Base-by-base conservation (phyloP, 2,113 vertebrate genomes). In the Mustela lutreola region DNA sequence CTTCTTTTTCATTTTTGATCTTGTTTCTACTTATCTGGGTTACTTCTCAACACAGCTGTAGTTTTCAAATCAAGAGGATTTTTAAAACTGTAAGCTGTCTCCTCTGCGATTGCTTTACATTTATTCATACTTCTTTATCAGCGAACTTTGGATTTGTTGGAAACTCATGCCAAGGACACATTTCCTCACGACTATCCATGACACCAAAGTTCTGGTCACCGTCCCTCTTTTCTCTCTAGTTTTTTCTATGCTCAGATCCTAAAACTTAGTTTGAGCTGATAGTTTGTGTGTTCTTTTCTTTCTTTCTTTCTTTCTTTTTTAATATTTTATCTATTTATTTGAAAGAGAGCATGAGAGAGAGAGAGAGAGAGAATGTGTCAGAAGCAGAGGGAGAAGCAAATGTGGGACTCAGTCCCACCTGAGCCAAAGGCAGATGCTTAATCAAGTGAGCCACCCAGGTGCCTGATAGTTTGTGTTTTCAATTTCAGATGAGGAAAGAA, bases 401-500 rank as follows among this genome's bases (percentile, higher is more conserved):
- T 56, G 53, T 56, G 53, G 50, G 50, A 53, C 50, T 53, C 50
- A 53, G 50, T 56, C 53, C 53, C 53, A 56, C 53, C 28, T 65
- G 63, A 33, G 63, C 63, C 28, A 14, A 65, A 65, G 2, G 62
- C 28, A 31, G 63, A 65, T 33, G 2, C 63, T 33, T 65, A 65
- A 65, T 6, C 12, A 2, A 65, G 28, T 65, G 63, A 65, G 28
- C 63, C 28, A 65, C 63, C 14, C 63, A 65, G 28, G 63, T 14
- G 14, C 63, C 28, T 14, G 26, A 39, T 42, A 45, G 7, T 60
- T 19, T 39, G 22, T 48, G 58, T 88, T 95, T 83, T 42, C 33
- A 88, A 2, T 60, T 91, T 82, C 39, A 91, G 60, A 91, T 16
- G 70, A 70, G 3, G 16, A 56, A 82, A 93, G 58, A 93, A 96